Conservation (phyloP, 2,113 vertebrate species). For the Phoenicopterus ruber region DNA sequence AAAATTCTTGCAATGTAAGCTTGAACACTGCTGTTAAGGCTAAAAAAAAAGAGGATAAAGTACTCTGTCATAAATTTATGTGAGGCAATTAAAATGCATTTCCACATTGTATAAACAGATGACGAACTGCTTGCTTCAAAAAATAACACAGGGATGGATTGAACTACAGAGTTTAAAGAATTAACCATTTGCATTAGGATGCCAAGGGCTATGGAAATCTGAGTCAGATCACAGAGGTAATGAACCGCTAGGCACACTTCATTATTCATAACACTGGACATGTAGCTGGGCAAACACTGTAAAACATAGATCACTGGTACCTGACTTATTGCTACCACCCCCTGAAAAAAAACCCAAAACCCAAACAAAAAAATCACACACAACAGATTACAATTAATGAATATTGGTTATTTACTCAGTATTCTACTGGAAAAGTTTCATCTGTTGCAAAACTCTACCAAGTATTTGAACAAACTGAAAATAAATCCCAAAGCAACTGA, state of each 20-base stretch:
- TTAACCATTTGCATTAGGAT: not conserved
- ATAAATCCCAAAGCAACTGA: not conserved
- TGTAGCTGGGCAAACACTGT: not conserved
- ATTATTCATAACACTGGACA: not conserved
- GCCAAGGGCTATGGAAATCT: not conserved
- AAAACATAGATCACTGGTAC: not conserved
- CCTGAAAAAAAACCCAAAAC: too few species aligned
- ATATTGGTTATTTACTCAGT: not conserved
- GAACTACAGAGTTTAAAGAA: not conserved
- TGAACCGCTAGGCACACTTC: not conserved
- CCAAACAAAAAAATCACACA: not conserved
- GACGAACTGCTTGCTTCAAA: conserved; percentile 29
- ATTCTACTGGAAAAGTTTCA: not conserved
- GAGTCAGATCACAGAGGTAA: not conserved
- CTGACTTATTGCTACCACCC: not conserved
- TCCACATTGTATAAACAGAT: conserved; percentile 28
- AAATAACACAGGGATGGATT: conserved; percentile 18
- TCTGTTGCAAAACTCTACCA: not conserved
- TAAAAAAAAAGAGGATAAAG: not conserved
- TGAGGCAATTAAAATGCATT: conserved; percentile 64
- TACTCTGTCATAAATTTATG: conserved; percentile 29
- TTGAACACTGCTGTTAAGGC: conserved; percentile 25
- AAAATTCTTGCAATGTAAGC: conserved; percentile 35
- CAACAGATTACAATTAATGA: not conserved
- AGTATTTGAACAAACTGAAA: not conserved